A percentile compares a stretch with the other conserved stretches of the same genome.
Evolutionary conservation across 2,888 invertebrate genomes (phyloP).

Genomic region (Lasioglossum vierecki): DNA sequence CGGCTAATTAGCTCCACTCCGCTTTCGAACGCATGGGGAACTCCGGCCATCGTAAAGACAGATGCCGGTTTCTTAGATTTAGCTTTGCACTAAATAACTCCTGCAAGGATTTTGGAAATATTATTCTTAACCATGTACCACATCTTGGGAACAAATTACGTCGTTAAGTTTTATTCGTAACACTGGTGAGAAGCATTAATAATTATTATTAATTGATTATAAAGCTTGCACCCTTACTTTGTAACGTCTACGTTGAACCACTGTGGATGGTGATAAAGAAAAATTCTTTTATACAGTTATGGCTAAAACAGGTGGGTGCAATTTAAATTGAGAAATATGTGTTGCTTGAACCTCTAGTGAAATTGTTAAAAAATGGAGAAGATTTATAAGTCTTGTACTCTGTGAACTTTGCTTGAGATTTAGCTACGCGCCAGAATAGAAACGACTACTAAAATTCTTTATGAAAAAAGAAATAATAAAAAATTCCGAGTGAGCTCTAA

Average conservation of each 20-base stretch:
- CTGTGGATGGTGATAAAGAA: too few species aligned
- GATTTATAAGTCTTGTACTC: not conserved
- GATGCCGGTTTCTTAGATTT: not conserved
- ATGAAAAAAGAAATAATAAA: not conserved
- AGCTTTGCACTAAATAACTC: not conserved
- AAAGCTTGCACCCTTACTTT: too few species aligned
- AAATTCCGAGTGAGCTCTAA: not conserved
- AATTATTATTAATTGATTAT: too few species aligned
- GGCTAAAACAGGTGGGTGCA: too few species aligned
- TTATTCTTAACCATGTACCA: not conserved
- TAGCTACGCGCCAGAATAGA: too few species aligned
- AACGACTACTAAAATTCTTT: not conserved
- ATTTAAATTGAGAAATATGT: not conserved
- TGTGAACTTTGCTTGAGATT: too few species aligned
- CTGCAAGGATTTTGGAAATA: not conserved
- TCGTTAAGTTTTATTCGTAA: not conserved
- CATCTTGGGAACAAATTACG: too few species aligned
- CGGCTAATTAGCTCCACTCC: not conserved
- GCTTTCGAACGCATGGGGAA: not conserved
- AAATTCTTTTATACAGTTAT: too few species aligned
- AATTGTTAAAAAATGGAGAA: not conserved
- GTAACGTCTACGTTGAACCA: too few species aligned
- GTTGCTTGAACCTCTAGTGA: not conserved
- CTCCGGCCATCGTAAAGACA: not conserved
- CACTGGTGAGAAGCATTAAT: not conserved